Evolutionary conservation across 2,797 vertebrate species (phyloP).

Genomic region (Ctenopoma kingsleyae): DNA sequence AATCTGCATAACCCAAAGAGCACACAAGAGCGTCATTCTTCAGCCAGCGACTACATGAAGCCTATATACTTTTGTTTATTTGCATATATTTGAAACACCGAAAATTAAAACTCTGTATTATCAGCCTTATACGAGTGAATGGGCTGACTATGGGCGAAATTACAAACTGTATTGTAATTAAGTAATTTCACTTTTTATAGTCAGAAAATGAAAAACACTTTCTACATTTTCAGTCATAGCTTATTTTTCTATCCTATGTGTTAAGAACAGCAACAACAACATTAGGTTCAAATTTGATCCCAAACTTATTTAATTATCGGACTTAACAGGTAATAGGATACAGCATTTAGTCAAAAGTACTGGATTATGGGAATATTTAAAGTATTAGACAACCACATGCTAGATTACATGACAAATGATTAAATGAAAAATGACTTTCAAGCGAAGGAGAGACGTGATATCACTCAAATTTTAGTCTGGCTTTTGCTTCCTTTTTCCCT

Average conservation of each 20-base stretch:
- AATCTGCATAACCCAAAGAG: constrained; percentile 21
- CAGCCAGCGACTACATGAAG: not conserved
- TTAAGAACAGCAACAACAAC: not conserved
- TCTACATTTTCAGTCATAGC: not conserved
- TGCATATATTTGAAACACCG: constrained; percentile 30
- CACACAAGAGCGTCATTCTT: constrained; percentile 7
- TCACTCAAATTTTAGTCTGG: constrained; percentile 15
- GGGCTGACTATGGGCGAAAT: not conserved
- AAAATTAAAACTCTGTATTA: constrained; percentile 3
- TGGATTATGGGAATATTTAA: constrained; percentile 7
- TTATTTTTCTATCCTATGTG: not conserved
- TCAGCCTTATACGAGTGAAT: not conserved
- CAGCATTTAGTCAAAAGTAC: not conserved
- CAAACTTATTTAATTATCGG: not conserved
- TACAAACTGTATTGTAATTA: not conserved
- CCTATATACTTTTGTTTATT: constrained; percentile 12
- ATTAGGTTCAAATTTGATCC: not conserved
- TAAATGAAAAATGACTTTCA: constrained; percentile 20
- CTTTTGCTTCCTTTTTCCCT: constrained; percentile 19
- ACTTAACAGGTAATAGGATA: constrained; percentile 6
- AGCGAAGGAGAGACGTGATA: constrained; percentile 13
- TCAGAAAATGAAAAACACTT: not conserved
- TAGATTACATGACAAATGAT: not conserved
- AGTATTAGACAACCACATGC: not conserved
- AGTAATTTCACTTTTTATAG: not conserved